phyloP scores from a whole-genome alignment of 53 echinoderm and acorn worm species.

The Arbacia lixula region DNA sequence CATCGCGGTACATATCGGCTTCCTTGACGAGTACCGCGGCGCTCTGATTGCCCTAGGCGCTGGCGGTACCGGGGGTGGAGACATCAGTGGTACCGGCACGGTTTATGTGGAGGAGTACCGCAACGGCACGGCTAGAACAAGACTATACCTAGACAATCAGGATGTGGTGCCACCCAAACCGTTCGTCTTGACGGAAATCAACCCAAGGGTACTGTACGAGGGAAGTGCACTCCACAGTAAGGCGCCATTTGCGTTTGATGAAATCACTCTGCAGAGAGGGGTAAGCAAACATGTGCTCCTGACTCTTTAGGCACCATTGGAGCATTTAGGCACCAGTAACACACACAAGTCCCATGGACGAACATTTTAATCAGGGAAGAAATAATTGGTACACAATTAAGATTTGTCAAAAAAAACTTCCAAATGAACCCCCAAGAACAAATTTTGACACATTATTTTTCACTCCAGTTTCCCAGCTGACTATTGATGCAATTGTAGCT shows the following conservation, averaged over 20 bases:
- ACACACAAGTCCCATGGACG: no score
- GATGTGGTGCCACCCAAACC: conserved; percentile 65
- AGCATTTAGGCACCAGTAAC: no score
- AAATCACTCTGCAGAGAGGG: conserved; percentile 76
- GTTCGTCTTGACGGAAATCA: conserved; percentile 72
- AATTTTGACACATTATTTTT: no score
- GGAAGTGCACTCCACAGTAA: conserved; percentile 71
- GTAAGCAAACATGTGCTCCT: conserved; percentile 40
- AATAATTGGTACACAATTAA: no score
- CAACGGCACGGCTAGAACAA: conserved; percentile 76
- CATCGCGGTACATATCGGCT: conserved; percentile 79
- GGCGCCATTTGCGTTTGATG: conserved; percentile 84
- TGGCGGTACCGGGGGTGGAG: conserved; percentile 60
- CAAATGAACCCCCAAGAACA: no score
- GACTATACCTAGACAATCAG: conserved; percentile 88
- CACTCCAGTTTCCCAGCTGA: no score
- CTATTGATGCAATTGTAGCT: no score
- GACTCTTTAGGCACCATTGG: no score
- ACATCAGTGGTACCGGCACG: conserved; percentile 85
- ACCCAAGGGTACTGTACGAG: conserved; percentile 70
- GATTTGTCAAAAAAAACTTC: no score
- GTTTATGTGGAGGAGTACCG: conserved; percentile 79
- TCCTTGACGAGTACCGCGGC: conserved; percentile 82
- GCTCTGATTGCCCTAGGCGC: conserved; percentile 77
- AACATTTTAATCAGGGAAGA: no score